A percentile compares a stretch with the other conserved stretches of the same genome.
These are phyloP conservation scores for Caenorhabditis sp. DNA, from an alignment of 2,888 invertebrate species.

Conservation along the genomic window DNA sequence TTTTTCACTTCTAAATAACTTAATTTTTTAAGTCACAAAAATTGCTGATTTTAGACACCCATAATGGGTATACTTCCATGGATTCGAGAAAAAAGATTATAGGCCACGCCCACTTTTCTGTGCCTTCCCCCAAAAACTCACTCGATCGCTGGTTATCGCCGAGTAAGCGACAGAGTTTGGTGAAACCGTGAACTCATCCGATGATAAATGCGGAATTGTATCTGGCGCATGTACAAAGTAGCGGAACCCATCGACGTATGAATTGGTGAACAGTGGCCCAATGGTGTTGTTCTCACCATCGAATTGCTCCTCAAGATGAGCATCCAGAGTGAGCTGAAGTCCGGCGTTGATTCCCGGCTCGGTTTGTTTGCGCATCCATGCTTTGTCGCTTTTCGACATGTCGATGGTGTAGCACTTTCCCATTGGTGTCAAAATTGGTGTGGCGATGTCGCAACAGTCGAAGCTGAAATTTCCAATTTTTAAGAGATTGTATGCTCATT, in stretches of 20 bases:
- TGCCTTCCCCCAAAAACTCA: constrained; percentile 10
- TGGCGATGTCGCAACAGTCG: constrained; percentile 58
- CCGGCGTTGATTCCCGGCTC: constrained; percentile 60
- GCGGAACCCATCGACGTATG: constrained; percentile 64
- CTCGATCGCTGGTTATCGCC: constrained; percentile 56
- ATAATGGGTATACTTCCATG: neutral
- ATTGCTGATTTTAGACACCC: too few species aligned
- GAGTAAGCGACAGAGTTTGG: constrained; percentile 61
- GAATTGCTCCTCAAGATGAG: constrained; percentile 59
- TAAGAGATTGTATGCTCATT: too few species aligned
- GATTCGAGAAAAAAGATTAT: neutral
- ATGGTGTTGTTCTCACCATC: constrained; percentile 24
- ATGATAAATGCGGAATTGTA: constrained; percentile 53
- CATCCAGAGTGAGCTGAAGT: constrained; percentile 45
- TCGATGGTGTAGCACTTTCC: constrained; percentile 63
- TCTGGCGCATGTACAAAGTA: constrained; percentile 61
- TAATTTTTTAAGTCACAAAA: too few species aligned
- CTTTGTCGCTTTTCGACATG: constrained; percentile 45
- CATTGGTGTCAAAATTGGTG: constrained; percentile 59
- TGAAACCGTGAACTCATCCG: constrained; percentile 65
- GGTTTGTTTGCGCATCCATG: constrained; percentile 55
- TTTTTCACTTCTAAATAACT: too few species aligned
- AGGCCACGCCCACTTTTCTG: too few species aligned
- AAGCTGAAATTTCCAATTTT: too few species aligned
- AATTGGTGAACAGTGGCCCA: constrained; percentile 53